Evolutionary conservation across 2,113 vertebrate genomes (phyloP).

Genomic region (Lycaon pictus): DNA sequence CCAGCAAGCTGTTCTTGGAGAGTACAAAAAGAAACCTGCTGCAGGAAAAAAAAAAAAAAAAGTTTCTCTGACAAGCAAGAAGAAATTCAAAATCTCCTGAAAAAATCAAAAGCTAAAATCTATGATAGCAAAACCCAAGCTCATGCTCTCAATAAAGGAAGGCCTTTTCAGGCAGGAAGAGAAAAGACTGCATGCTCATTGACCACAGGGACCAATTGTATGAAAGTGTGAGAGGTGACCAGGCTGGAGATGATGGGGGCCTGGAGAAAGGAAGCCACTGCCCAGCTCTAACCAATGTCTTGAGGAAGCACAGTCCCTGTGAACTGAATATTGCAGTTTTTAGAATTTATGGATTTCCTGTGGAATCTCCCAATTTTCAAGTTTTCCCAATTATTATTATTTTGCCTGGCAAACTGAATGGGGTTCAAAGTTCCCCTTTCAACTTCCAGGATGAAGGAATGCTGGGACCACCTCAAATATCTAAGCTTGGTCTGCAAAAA

Average conservation of each 20-base stretch:
- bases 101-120: conserved; percentile 35
- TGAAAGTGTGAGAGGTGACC: not conserved
- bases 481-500: not conserved
- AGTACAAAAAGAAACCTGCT: conserved; percentile 76
- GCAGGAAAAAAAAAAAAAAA: not conserved
- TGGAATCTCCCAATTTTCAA: not conserved
- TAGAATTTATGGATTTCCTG: not conserved
- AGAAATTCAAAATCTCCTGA: conserved; percentile 60
- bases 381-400: not conserved
- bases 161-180: not conserved
- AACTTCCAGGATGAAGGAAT: not conserved
- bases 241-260: not conserved
- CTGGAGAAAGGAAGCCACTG: not conserved
- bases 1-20: conserved; percentile 79
- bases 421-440: not conserved
- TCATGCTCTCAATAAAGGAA: not conserved
- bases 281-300: not conserved
- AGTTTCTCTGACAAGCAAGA: conserved; percentile 67
- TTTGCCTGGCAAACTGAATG: not conserved
- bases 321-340: rapidly evolving
- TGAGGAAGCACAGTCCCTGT: not conserved
- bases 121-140: conserved; percentile 9
- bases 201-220: rapidly evolving
- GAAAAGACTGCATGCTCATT: not conserved
- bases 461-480: not conserved